A percentile compares a stretch with the other conserved stretches of the same genome.
phyloP scores from a whole-genome alignment of 2,888 invertebrate genomes.

The Smittia aterrima region DNA sequence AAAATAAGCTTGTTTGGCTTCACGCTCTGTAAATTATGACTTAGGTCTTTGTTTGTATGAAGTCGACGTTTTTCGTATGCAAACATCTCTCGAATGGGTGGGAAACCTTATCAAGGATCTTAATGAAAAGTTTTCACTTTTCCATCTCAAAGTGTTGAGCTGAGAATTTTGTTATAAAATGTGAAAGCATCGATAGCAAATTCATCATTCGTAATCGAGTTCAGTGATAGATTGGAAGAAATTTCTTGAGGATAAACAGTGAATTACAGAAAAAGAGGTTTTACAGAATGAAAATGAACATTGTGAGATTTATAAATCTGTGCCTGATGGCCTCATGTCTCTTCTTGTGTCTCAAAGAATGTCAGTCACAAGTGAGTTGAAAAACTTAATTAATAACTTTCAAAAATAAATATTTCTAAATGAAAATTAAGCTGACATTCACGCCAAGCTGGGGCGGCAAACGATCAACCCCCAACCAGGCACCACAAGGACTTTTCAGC shows the following conservation, averaged over 20 bases:
- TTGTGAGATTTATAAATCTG: slow-evolving; percentile 25
- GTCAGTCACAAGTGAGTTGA: slow-evolving; percentile 38
- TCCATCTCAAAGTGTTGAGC: neutral
- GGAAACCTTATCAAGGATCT: slow-evolving; percentile 28
- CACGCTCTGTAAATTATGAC: neutral
- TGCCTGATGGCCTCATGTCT: slow-evolving; percentile 25
- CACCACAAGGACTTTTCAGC: neutral
- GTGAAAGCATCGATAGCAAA: neutral
- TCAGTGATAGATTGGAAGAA: slow-evolving; percentile 24
- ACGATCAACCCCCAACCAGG: neutral
- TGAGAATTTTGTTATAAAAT: slow-evolving; percentile 28
- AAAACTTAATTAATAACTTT: neutral
- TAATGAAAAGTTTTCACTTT: neutral
- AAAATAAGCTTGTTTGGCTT: slow-evolving; percentile 23
- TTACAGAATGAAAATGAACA: slow-evolving; percentile 19
- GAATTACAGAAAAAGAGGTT: too few relatives aligned
- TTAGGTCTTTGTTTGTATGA: neutral
- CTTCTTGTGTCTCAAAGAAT: slow-evolving; percentile 13
- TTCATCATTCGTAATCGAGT: slow-evolving; percentile 8
- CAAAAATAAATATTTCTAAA: neutral
- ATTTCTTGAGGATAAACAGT: neutral
- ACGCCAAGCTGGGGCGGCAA: slow-evolving; percentile 32
- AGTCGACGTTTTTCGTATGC: neutral
- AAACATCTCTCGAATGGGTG: neutral
- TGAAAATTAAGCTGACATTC: slow-evolving; percentile 32